Evolutionary conservation across 2,113 vertebrate species (phyloP).

Genomic region (Micromys minutus): DNA sequence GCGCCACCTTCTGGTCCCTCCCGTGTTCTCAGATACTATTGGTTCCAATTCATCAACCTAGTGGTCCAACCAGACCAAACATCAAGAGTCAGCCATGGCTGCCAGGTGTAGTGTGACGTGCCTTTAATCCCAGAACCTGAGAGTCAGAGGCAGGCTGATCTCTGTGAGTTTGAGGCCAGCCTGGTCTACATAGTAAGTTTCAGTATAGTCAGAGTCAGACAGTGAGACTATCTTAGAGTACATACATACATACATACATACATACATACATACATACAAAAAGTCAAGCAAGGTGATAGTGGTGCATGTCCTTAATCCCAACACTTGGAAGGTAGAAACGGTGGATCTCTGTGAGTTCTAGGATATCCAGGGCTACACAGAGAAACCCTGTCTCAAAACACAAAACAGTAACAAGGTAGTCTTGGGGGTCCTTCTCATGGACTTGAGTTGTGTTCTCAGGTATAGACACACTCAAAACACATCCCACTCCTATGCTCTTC

Average conservation of each 20-base stretch:
- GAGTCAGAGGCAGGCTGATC: neutral
- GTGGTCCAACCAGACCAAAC: neutral
- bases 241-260: too few relatives aligned
- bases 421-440: neutral
- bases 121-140: neutral
- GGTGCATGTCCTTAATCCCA: too few relatives aligned
- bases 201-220: neutral
- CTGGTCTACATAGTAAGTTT: neutral
- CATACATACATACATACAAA: too few relatives aligned
- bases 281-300: too few relatives aligned
- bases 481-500: too few relatives aligned
- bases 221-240: neutral
- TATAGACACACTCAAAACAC: neutral
- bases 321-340: neutral
- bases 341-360: neutral
- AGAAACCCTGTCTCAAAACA: neutral
- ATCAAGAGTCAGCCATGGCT: neutral
- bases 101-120: neutral
- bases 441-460: neutral
- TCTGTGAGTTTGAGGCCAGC: neutral
- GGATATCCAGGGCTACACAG: neutral
- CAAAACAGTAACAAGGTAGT: neutral
- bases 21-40: neutral
- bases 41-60: neutral
- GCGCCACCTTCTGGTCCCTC: neutral